Percentiles rank a stretch among this genome's conserved stretches.
phyloP scores from a whole-genome alignment of 2,797 vertebrate species.

The Syncerus caffer region DNA sequence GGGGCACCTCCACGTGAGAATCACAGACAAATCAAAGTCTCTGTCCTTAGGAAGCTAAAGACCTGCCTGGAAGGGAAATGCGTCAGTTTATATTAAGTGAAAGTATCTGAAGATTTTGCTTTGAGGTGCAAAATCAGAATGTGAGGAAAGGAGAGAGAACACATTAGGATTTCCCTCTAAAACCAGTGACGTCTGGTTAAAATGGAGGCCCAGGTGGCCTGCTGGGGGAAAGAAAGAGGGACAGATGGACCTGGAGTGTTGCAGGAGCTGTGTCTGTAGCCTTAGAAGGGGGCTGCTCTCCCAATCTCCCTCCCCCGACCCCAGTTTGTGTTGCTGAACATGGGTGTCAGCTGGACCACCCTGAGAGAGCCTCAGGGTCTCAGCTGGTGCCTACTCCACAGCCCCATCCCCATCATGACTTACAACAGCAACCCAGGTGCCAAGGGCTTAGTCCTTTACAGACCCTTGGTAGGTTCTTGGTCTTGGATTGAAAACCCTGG shows the following conservation, averaged over 20 bases:
- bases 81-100: background rate
- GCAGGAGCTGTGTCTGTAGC: no score
- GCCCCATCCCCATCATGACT: background rate
- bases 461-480: background rate
- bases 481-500: background rate
- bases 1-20: background rate
- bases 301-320: background rate
- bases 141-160: background rate
- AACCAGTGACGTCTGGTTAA: background rate
- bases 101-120: background rate
- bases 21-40: background rate
- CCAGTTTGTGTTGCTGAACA: background rate
- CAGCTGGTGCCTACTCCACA: rapidly evolving
- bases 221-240: background rate
- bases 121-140: background rate
- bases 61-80: background rate
- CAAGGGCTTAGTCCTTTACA: background rate
- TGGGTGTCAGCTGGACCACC: background rate
- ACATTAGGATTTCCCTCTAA: background rate
- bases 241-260: background rate
- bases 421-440: background rate
- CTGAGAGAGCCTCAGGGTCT: rapidly evolving
- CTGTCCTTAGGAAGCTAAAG: background rate
- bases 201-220: background rate
- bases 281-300: background rate